Evolutionary conservation across 35 echinoderm and acorn worm genomes (phyloP).

Genomic region (Eucidaris tribuloides): DNA sequence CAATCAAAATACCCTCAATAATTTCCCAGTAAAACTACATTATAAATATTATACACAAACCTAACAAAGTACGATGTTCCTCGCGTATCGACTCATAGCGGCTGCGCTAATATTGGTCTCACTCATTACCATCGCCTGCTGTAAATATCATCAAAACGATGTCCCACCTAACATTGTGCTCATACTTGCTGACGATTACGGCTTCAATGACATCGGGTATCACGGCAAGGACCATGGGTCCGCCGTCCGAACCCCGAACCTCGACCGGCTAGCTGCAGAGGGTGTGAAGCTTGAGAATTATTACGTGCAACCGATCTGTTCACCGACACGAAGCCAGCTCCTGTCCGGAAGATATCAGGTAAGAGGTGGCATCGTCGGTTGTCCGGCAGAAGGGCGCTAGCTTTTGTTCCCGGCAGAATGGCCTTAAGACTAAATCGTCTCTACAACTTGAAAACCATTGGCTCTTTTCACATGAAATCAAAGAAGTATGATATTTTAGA

Average conservation of each 20-base stretch:
- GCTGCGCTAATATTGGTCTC: too few species aligned
- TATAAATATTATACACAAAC: neutral
- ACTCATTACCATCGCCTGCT: too few species aligned
- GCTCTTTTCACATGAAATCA: too few species aligned
- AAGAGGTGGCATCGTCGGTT: too few species aligned
- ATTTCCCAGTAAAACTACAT: neutral
- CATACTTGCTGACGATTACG: slow-evolving; percentile 67
- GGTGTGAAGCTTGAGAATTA: slow-evolving; percentile 70
- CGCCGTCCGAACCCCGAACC: slow-evolving; percentile 22
- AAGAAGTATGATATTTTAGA: too few species aligned
- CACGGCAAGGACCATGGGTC: slow-evolving; percentile 36
- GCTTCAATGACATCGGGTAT: slow-evolving; percentile 66
- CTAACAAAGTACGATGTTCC: too few species aligned
- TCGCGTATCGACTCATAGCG: too few species aligned
- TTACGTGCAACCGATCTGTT: slow-evolving; percentile 69
- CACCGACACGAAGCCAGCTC: slow-evolving; percentile 58
- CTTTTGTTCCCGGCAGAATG: too few species aligned
- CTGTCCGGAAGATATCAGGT: slow-evolving; percentile 69
- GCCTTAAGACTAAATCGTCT: too few species aligned
- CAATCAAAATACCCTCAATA: neutral
- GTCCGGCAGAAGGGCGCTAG: too few species aligned
- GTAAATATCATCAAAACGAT: too few species aligned
- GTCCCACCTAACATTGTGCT: slow-evolving; percentile 40
- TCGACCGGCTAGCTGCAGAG: slow-evolving; percentile 48
- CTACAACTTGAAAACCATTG: too few species aligned